Percentiles rank a stretch among this genome's conserved stretches.
Conservation (phyloP, 2,888 invertebrate species). For the Oligia fasciuncula region DNA sequence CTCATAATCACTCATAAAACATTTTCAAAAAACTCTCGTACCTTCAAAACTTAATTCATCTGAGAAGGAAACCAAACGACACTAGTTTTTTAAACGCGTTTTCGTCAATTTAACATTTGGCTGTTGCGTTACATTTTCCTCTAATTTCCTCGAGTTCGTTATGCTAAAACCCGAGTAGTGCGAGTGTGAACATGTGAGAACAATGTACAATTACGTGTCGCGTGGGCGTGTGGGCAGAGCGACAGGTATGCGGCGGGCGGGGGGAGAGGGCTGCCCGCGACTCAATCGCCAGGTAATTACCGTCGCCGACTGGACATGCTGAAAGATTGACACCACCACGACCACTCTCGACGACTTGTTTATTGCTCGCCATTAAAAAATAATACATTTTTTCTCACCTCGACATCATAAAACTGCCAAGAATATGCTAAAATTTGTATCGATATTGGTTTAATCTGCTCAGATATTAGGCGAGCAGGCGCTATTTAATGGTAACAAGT, state of each 20-base stretch:
- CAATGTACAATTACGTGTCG: constrained; percentile 79
- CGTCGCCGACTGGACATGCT: constrained; percentile 78
- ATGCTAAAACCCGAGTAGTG: constrained; percentile 71
- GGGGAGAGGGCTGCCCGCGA: constrained; percentile 51
- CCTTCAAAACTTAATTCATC: constrained; percentile 8
- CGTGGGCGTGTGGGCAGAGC: constrained; percentile 73
- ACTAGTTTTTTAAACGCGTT: constrained; percentile 19
- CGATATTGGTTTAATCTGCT: constrained; percentile 77
- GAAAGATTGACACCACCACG: constrained; percentile 84
- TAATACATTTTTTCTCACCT: constrained; percentile 74
- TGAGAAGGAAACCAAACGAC: background rate
- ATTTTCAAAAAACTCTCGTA: constrained; percentile 10
- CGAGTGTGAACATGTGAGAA: constrained; percentile 81
- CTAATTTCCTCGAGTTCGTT: constrained; percentile 69
- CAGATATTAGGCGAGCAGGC: constrained; percentile 76
- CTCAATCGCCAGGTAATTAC: constrained; percentile 82
- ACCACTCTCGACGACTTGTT: constrained; percentile 80
- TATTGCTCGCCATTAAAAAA: constrained; percentile 80
- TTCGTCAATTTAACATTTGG: constrained; percentile 65
- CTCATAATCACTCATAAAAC: constrained; percentile 29
- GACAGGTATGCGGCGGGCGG: constrained; percentile 69
- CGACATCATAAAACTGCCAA: constrained; percentile 74
- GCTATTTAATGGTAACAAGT: constrained; percentile 83
- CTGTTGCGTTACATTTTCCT: constrained; percentile 37
- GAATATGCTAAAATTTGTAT: constrained; percentile 74